Conservation (phyloP, 2,113 vertebrate genomes). For the Dipodomys ordii region DNA sequence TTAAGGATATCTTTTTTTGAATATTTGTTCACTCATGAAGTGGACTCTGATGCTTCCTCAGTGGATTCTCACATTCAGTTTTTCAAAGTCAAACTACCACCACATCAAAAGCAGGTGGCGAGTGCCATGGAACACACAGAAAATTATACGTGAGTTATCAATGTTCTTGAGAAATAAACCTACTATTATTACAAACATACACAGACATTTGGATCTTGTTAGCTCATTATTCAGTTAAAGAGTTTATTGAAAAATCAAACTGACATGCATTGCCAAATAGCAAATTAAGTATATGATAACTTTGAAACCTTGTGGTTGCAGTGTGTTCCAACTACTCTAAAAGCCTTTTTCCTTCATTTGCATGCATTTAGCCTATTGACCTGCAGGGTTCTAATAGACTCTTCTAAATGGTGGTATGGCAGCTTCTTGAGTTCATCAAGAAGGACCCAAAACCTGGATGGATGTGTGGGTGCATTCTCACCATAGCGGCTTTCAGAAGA, state of each 20-base stretch:
- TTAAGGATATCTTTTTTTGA: constrained; percentile 53
- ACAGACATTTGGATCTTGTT: neutral
- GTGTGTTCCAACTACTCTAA: neutral
- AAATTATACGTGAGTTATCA: neutral
- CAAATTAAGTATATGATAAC: neutral
- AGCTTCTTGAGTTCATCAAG: neutral
- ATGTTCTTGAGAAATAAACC: constrained; percentile 30
- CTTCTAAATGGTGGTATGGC: neutral
- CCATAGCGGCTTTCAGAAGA: neutral
- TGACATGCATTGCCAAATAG: neutral
- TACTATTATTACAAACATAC: neutral
- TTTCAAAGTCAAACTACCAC: neutral
- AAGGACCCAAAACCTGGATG: neutral
- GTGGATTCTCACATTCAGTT: constrained; percentile 19
- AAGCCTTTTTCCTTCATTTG: neutral
- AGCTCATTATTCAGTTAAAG: neutral
- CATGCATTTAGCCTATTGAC: too few relatives aligned
- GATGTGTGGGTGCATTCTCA: neutral
- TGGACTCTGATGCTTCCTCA: neutral
- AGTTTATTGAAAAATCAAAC: constrained; percentile 8
- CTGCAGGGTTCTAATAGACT: neutral
- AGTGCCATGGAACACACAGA: neutral
- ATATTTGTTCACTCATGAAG: constrained; percentile 28
- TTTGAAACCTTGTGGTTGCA: neutral
- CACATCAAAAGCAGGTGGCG: neutral